Evolutionary conservation across 2,888 invertebrate genomes (phyloP).

Genomic region (Camptogramma bilineatum): DNA sequence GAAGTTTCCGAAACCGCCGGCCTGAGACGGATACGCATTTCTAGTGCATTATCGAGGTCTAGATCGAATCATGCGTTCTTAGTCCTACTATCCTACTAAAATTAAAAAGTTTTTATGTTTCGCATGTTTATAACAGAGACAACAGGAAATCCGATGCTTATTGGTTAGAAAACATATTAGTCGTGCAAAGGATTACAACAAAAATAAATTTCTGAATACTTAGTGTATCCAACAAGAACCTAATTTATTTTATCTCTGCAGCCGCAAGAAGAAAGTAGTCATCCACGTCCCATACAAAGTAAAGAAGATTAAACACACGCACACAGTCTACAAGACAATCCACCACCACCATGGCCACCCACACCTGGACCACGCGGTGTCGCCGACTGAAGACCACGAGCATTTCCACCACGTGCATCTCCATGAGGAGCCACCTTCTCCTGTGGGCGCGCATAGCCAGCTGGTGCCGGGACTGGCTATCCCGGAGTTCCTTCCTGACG

Average conservation of each 20-base stretch:
- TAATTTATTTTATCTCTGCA: conserved; percentile 47
- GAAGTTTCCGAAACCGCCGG: conserved; percentile 55
- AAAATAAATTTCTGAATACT: no score
- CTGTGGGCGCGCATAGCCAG: conserved; percentile 66
- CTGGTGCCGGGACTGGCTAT: conserved; percentile 70
- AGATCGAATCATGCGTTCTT: conserved; percentile 16
- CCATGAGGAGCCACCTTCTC: conserved; percentile 59
- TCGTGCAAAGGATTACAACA: no score
- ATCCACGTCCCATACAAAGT: conserved; percentile 89
- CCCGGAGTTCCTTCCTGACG: conserved; percentile 77
- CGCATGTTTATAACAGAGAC: no score
- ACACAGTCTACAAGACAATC: conserved; percentile 89
- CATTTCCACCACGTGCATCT: conserved; percentile 81
- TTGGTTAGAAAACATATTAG: no score
- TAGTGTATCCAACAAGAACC: no score
- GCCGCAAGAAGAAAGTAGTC: conserved; percentile 87
- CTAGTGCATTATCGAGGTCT: conserved; percentile 11
- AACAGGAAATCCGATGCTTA: no score
- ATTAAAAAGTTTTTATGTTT: no score
- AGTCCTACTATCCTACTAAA: neutral
- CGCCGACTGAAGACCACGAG: conserved; percentile 75
- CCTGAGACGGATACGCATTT: conserved; percentile 55
- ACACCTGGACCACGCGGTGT: conserved; percentile 55
- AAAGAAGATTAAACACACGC: conserved; percentile 89
- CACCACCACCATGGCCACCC: conserved; percentile 82